Percentiles rank a stretch among this genome's conserved stretches.
phyloP scores from a whole-genome alignment of 2,797 vertebrate species.

The Hephaestus fuliginosus region DNA sequence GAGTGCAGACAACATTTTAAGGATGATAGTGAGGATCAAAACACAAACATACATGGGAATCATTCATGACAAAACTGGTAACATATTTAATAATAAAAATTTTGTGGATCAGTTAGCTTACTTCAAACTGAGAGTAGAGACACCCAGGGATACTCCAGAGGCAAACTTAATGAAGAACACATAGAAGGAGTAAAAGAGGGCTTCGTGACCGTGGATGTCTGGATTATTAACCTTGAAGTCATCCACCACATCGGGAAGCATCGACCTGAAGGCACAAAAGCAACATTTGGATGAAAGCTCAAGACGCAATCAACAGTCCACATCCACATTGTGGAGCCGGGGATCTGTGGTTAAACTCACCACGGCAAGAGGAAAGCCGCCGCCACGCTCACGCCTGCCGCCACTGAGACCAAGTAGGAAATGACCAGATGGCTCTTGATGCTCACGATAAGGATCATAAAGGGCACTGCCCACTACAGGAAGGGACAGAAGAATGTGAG shows the following conservation, averaged over 20 bases:
- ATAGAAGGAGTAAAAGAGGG: conserved; percentile 98
- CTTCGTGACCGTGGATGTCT: conserved; percentile 88
- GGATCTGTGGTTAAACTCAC: conserved; percentile 72
- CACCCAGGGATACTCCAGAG: conserved; percentile 92
- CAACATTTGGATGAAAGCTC: not conserved
- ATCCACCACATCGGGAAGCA: conserved; percentile 96
- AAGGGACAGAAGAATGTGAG: conserved; percentile 6
- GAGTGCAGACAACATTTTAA: not conserved
- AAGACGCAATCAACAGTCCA: not conserved
- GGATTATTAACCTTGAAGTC: conserved; percentile 95
- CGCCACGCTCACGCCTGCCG: conserved; percentile 92
- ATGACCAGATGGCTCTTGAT: conserved; percentile 87
- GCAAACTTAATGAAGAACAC: conserved; percentile 98
- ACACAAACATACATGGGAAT: not conserved
- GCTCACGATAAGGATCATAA: conserved; percentile 90
- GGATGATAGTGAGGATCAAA: conserved; percentile 1
- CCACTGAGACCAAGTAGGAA: conserved; percentile 91
- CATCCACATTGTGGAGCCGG: not conserved
- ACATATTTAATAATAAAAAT: not conserved
- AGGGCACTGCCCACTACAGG: conserved; percentile 92
- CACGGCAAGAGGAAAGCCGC: conserved; percentile 95
- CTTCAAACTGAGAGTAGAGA: conserved; percentile 96
- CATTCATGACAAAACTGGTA: not conserved
- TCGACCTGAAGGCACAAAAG: conserved; percentile 88
- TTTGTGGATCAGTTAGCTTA: conserved; percentile 73